Evolutionary conservation across 2,113 vertebrate species (phyloP).

Genomic region (Mystacornis crossleyi): DNA sequence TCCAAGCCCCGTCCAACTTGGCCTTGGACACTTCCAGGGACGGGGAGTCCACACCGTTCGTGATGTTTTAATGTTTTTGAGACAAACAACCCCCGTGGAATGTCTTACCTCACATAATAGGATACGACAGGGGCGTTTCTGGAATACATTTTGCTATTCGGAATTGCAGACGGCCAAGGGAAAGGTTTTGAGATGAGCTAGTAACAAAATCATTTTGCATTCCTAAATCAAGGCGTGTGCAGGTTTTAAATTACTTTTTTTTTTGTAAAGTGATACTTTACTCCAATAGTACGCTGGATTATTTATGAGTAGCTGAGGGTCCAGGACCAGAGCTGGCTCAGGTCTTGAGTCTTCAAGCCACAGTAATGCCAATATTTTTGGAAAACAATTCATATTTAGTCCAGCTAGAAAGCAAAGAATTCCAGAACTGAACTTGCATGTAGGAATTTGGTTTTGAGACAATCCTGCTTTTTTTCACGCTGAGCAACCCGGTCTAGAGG

Average conservation of each 20-base stretch:
- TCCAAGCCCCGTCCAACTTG: rapidly evolving
- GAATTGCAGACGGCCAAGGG: not conserved
- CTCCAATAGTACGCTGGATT: not conserved
- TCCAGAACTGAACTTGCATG: not conserved
- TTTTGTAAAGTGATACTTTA: not conserved
- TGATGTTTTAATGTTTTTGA: not conserved
- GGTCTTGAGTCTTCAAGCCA: not conserved
- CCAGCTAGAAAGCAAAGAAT: not conserved
- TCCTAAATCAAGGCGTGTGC: not conserved
- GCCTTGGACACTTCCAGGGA: not conserved
- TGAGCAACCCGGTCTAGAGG: not conserved
- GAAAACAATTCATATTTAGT: not conserved
- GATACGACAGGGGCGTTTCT: not conserved
- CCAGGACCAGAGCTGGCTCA: not conserved
- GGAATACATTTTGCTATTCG: not conserved
- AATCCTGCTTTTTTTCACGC: not conserved
- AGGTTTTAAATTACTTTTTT: not conserved
- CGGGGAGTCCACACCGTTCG: not conserved
- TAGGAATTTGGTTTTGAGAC: not conserved
- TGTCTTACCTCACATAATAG: not conserved
- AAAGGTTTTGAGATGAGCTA: not conserved
- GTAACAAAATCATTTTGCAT: not conserved
- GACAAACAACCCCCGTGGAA: not conserved
- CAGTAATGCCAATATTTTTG: not conserved
- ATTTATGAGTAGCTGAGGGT: not conserved